These are phyloP conservation scores for Pedetes capensis DNA, from an alignment of 2,113 vertebrate species.

Conservation along the genomic window DNA sequence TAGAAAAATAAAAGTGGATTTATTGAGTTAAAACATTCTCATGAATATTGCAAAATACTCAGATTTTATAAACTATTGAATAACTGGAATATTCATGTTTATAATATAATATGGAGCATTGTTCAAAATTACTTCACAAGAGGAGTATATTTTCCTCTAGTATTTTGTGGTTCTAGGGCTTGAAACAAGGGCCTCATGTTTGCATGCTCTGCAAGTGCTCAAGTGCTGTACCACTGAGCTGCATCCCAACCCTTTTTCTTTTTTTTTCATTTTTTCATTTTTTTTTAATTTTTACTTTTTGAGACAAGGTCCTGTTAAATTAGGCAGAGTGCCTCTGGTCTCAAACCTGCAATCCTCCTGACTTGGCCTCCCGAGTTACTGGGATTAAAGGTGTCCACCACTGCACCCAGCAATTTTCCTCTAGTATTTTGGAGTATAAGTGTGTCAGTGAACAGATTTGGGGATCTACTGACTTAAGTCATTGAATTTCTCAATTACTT, in stretches of 20 bases:
- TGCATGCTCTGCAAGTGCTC: too few species aligned
- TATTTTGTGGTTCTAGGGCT: not conserved
- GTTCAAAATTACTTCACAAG: not conserved
- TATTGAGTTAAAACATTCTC: not conserved
- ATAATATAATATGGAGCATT: not conserved
- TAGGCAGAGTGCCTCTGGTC: too few species aligned
- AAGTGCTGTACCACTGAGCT: too few species aligned
- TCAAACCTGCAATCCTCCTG: too few species aligned
- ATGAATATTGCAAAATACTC: not conserved
- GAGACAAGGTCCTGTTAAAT: too few species aligned
- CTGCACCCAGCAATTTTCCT: too few species aligned
- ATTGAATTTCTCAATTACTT: slow-evolving; percentile 22
- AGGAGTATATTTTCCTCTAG: not conserved
- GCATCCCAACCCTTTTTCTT: too few species aligned
- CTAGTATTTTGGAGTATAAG: not conserved
- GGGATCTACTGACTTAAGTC: not conserved
- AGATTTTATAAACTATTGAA: not conserved
- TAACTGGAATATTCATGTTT: not conserved
- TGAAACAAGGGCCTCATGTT: too few species aligned
- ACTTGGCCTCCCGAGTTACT: too few species aligned
- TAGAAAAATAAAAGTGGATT: not conserved
- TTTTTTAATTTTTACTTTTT: too few species aligned
- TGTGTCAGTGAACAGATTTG: not conserved
- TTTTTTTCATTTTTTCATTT: too few species aligned
- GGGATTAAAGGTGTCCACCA: too few species aligned